Base-by-base conservation (phyloP, 2,888 invertebrate genomes). In the Heliconius charithonia region DNA sequence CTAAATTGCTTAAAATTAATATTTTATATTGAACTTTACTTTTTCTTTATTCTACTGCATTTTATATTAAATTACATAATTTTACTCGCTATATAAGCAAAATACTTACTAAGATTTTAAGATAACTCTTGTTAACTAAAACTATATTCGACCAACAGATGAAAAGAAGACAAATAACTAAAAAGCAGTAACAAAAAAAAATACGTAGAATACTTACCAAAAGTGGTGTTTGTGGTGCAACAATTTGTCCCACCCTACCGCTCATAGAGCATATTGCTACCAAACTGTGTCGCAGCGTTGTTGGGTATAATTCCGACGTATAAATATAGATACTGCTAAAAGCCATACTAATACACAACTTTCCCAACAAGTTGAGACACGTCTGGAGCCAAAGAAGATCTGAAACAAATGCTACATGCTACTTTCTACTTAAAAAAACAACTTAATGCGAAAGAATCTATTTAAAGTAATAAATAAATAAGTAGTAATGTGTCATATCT, bases 251-350 rank as follows among this genome's bases (percentile, higher is more conserved):
- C 59, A 96, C 92, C 77, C 97, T 91, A 73, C 97, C 97, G 69
- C 95, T 90, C 95, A 96, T 96, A 72, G 96, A 97, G 90, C 97
- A 96, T 51, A 93, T 87, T 0, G 96, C 96, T 83, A 97, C 94
- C 83, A 96, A 88, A 16, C 96, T 95, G 86, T 97, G 96, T 41
- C 97, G 91, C 72, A 96, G 90, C 56, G 92, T 92, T 12, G 97
- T 97, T 1, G 97, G 97, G 89, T 97, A 97, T 89, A 97, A 92
- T 92, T 97, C 97, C 63, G 96, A 96, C 0, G 96, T 96, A 88
- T 96, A 94, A 83, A 94, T 93, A 87, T 94, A 94, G 83, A 93
- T 90, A 85, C 92, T 92, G 85, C 92, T 93, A 86, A 94, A 94
- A 22, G 91, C 90, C 93, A 93, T 93, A 83, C 94, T 94, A 87